A percentile compares a stretch with the other conserved stretches of the same genome.
phyloP scores from a whole-genome alignment of 2,113 vertebrate genomes.

The Verasper variegatus region DNA sequence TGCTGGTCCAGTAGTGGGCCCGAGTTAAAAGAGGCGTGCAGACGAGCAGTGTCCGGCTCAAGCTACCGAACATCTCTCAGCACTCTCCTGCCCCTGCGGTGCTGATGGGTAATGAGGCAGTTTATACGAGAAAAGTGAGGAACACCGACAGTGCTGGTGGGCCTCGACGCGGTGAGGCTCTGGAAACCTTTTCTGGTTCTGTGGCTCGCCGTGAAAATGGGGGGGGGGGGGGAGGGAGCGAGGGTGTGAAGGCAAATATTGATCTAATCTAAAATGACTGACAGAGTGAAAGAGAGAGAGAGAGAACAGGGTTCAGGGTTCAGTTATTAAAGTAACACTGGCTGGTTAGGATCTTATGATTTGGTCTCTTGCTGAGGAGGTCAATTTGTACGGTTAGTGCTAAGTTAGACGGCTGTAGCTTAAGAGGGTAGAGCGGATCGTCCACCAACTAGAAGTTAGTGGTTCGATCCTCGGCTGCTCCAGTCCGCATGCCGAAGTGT shows the following conservation, averaged over 20 bases:
- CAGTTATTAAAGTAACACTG: too few species aligned
- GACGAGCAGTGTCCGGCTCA: constrained; percentile 24
- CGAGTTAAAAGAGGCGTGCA: neutral
- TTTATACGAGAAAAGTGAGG: constrained; percentile 39
- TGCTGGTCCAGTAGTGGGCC: neutral
- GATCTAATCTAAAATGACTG: constrained; percentile 16
- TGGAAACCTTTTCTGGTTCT: constrained; percentile 34
- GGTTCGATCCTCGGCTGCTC: neutral
- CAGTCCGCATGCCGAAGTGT: neutral
- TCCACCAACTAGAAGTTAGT: neutral
- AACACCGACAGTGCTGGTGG: constrained; percentile 45
- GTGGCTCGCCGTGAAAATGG: constrained; percentile 31
- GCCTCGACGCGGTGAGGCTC: constrained; percentile 8
- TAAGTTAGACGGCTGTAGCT: neutral
- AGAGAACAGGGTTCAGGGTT: too few species aligned
- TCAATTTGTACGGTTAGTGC: neutral
- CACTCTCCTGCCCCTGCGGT: constrained; percentile 45
- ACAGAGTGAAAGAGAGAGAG: neutral
- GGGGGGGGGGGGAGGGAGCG: neutral
- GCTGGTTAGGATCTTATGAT: too few species aligned
- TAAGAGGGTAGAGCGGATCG: neutral
- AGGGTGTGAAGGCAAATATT: constrained; percentile 25
- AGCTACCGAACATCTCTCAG: constrained; percentile 55
- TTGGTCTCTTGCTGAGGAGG: neutral
- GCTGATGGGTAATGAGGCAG: constrained; percentile 38